Evolutionary conservation across 2,888 invertebrate species (phyloP).

Genomic region (Odontomyia ornata): DNA sequence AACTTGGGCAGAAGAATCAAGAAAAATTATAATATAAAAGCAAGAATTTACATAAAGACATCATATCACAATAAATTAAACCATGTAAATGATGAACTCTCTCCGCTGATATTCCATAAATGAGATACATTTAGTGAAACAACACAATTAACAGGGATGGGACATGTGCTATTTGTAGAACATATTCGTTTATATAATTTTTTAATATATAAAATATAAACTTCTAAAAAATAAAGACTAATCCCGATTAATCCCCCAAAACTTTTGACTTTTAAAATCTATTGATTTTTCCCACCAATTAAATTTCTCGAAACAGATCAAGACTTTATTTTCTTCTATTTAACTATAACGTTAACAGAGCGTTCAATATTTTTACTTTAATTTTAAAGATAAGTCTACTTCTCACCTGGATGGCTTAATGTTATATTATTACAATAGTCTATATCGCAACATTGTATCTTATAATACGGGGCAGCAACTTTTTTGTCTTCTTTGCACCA

Average conservation of each 20-base stretch:
- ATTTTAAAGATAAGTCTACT: constrained; percentile 6
- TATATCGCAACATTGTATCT: constrained; percentile 70
- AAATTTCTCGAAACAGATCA: neutral
- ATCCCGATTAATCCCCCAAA: constrained; percentile 5
- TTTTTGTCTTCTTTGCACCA: constrained; percentile 68
- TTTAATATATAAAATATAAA: neutral
- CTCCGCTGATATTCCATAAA: neutral
- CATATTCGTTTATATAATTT: constrained; percentile 9
- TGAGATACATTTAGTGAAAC: constrained; percentile 43
- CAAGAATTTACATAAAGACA: neutral
- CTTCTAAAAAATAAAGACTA: neutral
- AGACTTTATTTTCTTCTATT: constrained; percentile 7
- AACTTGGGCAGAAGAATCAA: neutral
- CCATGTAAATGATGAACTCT: neutral
- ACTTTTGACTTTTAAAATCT: neutral
- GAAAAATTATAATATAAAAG: constrained; percentile 4
- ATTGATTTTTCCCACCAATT: neutral
- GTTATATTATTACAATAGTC: constrained; percentile 73
- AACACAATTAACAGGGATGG: constrained; percentile 39
- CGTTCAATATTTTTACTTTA: constrained; percentile 13
- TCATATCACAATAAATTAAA: constrained; percentile 11
- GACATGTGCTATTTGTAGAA: constrained; percentile 16
- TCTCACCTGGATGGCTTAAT: constrained; percentile 62
- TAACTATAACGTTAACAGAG: constrained; percentile 14
- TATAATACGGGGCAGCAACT: constrained; percentile 62